Base-by-base conservation (phyloP, 2,888 invertebrate genomes). In the Trichogramma evanescens region DNA sequence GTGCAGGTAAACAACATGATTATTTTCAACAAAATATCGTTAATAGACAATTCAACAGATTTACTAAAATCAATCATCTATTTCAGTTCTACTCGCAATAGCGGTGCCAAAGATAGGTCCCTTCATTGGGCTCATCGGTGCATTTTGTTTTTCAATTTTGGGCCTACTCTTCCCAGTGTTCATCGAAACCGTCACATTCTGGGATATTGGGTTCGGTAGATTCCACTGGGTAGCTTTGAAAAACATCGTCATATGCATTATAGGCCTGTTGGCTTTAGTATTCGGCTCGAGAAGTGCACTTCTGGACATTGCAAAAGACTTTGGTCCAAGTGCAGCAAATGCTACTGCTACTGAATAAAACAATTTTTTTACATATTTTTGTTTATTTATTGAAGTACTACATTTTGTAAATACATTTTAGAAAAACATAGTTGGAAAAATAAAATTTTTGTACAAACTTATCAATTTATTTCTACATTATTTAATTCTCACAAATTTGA, bases 41-140 rank as follows among this genome's bases (percentile, higher is more conserved):
- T 45, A 26, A 8, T 52, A 48, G 8, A 45, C 46, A 8, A 54
- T 51, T 5, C 3, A 40, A 51, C 3, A 43, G 58, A 48, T 58
- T 44, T 6, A 46, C 4, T 39, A 6, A 42, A 49, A n/a, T 9
- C 9, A 13, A 53, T 38, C 48, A 51, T 63, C 65, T 67, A 72
- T 74, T 83, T 70, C 87, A 66, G 81, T 89, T 62, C 76, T 88
- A 73, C 78, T 95, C 57, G 95, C 95, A 1, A 86, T 92, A 39
- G 88, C 89, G 5, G 91, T 95, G 26, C 95, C 95, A 0, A 88
- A 88, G 51, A 91, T 96, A 66, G 89, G 86, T 8, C 91, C 95
- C 0, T 92, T 96, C 75, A 93, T 96, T 78, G 89, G 91, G 6
- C 82, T 96, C 53, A 94, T 96, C 66, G 96, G 96, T 66, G 94